Conservation (phyloP, 2,113 vertebrate species). For the Dendropsophus ebraccatus region DNA sequence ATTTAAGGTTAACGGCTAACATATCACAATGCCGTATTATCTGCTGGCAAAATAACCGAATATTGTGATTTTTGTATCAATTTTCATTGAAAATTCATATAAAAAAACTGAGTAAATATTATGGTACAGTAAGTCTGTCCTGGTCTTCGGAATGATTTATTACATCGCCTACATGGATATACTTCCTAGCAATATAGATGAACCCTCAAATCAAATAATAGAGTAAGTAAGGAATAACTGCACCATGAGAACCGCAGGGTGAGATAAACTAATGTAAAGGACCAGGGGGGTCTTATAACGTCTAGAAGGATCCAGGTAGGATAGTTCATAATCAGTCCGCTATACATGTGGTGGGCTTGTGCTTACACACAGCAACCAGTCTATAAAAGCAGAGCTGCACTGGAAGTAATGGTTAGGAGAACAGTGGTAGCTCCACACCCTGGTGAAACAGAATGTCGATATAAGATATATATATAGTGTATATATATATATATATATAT, state of each 20-base stretch:
- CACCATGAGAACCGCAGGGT: neutral
- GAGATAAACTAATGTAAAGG: neutral
- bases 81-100: slow-evolving; percentile 4
- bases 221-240: neutral
- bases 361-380: neutral
- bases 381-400: neutral
- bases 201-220: neutral
- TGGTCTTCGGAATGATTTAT: slow-evolving; percentile 8
- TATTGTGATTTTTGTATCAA: slow-evolving; percentile 29
- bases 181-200: neutral
- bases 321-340: neutral
- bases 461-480: no score
- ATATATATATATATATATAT: no score
- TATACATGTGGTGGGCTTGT: neutral
- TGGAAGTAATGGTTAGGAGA: no score
- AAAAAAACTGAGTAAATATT: slow-evolving; percentile 1
- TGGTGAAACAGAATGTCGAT: no score
- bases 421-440: no score
- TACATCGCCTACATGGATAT: neutral
- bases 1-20: slow-evolving; percentile 35
- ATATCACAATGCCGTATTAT: slow-evolving; percentile 18
- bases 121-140: neutral
- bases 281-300: neutral
- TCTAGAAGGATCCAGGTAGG: neutral
- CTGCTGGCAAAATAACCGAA: neutral